These are phyloP conservation scores for Julus scanicus DNA, from an alignment of 2,888 invertebrate species.

Conservation along the genomic window DNA sequence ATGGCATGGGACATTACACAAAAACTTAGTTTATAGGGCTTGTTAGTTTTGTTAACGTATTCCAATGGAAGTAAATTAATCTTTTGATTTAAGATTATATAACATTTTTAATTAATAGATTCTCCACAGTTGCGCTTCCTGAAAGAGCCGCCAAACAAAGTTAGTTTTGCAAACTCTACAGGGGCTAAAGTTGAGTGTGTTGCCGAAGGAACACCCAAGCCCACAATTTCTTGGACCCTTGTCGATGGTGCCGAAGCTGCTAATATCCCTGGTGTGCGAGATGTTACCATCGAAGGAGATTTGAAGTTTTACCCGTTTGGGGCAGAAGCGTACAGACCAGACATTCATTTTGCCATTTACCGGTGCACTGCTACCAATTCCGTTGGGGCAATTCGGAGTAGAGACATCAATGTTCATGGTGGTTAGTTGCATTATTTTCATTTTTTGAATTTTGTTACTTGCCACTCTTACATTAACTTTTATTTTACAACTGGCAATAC, in stretches of 20 bases:
- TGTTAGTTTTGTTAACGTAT: neutral
- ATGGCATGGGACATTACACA: too few relatives aligned
- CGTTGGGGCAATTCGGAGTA: slow-evolving; percentile 53
- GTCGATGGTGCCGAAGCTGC: slow-evolving; percentile 53
- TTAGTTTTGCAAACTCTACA: slow-evolving; percentile 54
- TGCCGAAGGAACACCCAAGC: slow-evolving; percentile 49
- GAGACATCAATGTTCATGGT: slow-evolving; percentile 55
- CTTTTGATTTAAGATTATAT: neutral
- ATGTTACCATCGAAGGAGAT: slow-evolving; percentile 18
- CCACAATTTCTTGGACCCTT: slow-evolving; percentile 52
- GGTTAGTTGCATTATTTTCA: slow-evolving; percentile 26
- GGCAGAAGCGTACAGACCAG: slow-evolving; percentile 54
- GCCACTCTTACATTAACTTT: neutral
- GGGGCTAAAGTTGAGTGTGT: slow-evolving; percentile 53
- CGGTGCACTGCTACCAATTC: slow-evolving; percentile 54
- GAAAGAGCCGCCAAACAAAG: slow-evolving; percentile 54
- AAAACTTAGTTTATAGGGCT: too few relatives aligned
- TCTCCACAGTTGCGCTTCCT: slow-evolving; percentile 27
- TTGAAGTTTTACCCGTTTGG: slow-evolving; percentile 52
- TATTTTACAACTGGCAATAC: neutral
- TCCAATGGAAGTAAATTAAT: neutral
- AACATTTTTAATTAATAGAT: neutral
- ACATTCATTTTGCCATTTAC: slow-evolving; percentile 54
- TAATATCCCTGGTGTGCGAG: slow-evolving; percentile 48
- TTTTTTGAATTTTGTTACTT: neutral